Evolutionary conservation across 1,140 invertebrate species (phyloP).

Genomic region (Arctopsyche grandis): DNA sequence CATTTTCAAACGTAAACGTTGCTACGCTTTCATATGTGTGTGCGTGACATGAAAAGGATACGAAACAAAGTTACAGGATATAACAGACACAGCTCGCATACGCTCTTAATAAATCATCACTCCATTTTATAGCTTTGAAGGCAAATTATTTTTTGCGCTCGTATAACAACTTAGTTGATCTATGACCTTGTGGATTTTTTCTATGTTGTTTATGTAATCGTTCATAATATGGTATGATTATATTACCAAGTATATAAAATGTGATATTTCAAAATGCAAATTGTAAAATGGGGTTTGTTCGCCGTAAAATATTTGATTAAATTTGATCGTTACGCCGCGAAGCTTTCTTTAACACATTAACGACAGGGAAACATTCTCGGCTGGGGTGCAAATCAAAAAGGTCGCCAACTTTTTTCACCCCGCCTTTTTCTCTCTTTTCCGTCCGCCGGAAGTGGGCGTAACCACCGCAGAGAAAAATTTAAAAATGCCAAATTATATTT

Average conservation of each 20-base stretch:
- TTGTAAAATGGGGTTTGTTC: not conserved
- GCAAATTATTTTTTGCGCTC: too few relatives aligned
- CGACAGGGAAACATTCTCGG: not conserved
- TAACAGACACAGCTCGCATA: not conserved
- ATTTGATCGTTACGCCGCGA: not conserved
- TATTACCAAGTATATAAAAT: not conserved
- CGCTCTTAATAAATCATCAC: not conserved
- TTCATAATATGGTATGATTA: too few relatives aligned
- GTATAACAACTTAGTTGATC: too few relatives aligned
- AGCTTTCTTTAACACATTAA: not conserved
- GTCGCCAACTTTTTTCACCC: slow-evolving; percentile 1
- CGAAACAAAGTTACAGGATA: slow-evolving; percentile 34
- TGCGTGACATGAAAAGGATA: slow-evolving; percentile 27
- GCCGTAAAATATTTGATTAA: not conserved
- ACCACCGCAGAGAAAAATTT: slow-evolving; percentile 11
- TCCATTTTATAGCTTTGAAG: not conserved
- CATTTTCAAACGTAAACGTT: slow-evolving; percentile 35
- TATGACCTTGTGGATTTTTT: too few relatives aligned
- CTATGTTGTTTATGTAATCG: too few relatives aligned
- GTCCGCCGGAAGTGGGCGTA: slow-evolving; percentile 15
- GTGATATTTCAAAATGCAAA: not conserved
- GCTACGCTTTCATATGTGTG: not conserved
- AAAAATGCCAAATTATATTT: slow-evolving; percentile 33
- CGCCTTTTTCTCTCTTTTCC: not conserved
- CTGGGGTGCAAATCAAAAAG: slow-evolving; percentile 2